A percentile compares a stretch with the other conserved stretches of the same genome.
Evolutionary conservation across 2,888 invertebrate genomes (phyloP).

Genomic region (Bellardia bayeri): DNA sequence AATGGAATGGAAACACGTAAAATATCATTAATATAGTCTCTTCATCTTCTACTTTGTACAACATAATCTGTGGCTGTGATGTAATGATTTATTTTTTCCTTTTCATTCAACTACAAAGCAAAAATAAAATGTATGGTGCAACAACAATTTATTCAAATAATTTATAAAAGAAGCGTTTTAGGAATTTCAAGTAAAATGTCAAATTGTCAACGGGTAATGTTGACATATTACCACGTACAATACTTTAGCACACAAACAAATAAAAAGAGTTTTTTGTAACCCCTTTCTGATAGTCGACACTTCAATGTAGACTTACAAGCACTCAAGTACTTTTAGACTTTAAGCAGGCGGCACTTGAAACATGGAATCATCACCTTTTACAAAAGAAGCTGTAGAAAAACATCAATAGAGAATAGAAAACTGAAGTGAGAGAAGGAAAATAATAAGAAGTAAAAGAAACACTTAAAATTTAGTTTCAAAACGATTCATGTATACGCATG

Average conservation of each 20-base stretch:
- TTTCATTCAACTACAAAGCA: conserved; percentile 1
- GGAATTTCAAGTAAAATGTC: conserved; percentile 71
- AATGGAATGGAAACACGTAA: conserved; percentile 16
- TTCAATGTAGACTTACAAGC: conserved; percentile 31
- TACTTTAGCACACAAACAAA: conserved; percentile 23
- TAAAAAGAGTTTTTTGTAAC: conserved; percentile 41
- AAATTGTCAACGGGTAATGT: conserved; percentile 72
- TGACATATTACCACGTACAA: conserved; percentile 68
- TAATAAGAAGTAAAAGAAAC: conserved; percentile 37
- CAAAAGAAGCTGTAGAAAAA: not conserved
- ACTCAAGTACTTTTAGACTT: conserved; percentile 39
- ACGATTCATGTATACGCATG: conserved; percentile 70
- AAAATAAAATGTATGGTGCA: conserved; percentile 40
- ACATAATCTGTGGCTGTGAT: conserved; percentile 17
- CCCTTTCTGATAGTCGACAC: conserved; percentile 36
- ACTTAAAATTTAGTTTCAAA: conserved; percentile 70
- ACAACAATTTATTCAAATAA: conserved; percentile 63
- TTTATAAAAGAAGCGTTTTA: conserved; percentile 53
- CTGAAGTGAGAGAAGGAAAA: not conserved
- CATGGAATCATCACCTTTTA: conserved; percentile 16
- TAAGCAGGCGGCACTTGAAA: conserved; percentile 59
- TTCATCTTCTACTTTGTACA: not conserved
- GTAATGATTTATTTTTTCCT: conserved; percentile 17
- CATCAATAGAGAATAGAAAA: conserved; percentile 48
- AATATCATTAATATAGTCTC: not conserved